A percentile compares a stretch with the other conserved stretches of the same genome.
Evolutionary conservation across 2,113 vertebrate species (phyloP).

Genomic region (Nyctereutes procyonoides): DNA sequence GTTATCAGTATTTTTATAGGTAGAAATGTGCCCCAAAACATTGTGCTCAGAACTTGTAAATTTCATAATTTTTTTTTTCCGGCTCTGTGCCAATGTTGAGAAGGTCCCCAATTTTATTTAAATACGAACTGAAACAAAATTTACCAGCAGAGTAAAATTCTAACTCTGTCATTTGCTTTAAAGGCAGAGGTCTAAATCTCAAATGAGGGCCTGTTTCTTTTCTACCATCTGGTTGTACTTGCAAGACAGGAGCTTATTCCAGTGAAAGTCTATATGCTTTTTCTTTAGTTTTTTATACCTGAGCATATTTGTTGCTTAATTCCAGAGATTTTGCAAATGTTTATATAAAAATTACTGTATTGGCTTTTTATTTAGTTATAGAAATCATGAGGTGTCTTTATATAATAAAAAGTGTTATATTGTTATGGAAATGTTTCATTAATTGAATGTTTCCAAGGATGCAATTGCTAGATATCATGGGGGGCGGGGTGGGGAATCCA

Average conservation of each 20-base stretch:
- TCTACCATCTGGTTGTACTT: not conserved
- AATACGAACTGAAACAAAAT: not conserved
- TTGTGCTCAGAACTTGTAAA: not conserved
- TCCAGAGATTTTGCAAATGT: slow-evolving; percentile 17
- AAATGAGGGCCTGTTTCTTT: not conserved
- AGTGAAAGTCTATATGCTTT: not conserved
- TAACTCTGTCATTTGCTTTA: not conserved
- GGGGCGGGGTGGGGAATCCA: not conserved
- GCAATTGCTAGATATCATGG: not conserved
- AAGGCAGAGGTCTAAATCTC: not conserved
- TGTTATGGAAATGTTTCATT: slow-evolving; percentile 38
- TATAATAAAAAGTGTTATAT: slow-evolving; percentile 15
- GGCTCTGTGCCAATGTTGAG: not conserved
- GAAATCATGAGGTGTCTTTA: slow-evolving; percentile 15
- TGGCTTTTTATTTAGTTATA: slow-evolving; percentile 29
- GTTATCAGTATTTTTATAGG: not conserved
- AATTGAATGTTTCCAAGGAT: slow-evolving; percentile 22
- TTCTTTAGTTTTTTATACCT: not conserved
- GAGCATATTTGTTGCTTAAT: not conserved
- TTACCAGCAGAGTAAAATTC: not conserved
- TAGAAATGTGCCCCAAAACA: not conserved
- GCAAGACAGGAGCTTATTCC: not conserved
- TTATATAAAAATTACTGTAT: not conserved
- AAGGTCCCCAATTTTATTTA: not conserved
- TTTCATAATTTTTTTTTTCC: not conserved